Conservation (phyloP, 2,797 vertebrate species). For the Chlorospingus semifuscus region DNA sequence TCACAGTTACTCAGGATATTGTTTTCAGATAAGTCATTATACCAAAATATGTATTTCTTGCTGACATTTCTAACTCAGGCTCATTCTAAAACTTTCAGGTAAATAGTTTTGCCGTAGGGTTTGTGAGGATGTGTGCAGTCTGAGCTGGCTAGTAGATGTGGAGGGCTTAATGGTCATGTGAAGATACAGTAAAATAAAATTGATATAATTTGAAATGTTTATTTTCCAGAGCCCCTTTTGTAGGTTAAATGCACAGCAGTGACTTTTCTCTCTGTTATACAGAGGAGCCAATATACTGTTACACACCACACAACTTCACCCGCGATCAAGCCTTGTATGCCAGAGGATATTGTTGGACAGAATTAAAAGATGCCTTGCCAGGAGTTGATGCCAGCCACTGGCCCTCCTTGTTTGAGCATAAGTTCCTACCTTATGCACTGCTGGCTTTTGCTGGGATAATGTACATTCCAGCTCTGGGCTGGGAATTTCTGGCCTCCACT, state of each 20-base stretch:
- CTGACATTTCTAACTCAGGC: background rate
- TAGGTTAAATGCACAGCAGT: conserved; percentile 77
- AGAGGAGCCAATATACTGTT: conserved; percentile 99
- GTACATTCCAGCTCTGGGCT: conserved; percentile 95
- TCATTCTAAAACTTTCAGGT: background rate
- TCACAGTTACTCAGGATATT: background rate
- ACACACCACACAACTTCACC: conserved; percentile 99
- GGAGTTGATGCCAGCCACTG: conserved; percentile 89
- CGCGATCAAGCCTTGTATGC: conserved; percentile 98
- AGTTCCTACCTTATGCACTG: conserved; percentile 96
- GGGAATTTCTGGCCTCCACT: conserved; percentile 97
- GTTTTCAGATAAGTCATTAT: background rate
- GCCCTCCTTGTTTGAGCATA: conserved; percentile 96
- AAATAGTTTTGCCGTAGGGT: background rate
- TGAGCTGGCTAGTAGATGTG: background rate
- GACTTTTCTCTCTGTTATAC: conserved; percentile 83
- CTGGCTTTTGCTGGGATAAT: conserved; percentile 97
- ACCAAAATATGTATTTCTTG: background rate
- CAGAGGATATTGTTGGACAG: conserved; percentile 99
- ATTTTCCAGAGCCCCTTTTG: conserved; percentile 77
- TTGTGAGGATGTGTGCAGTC: background rate
- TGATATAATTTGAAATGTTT: conserved; percentile 70
- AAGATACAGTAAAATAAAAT: conserved; percentile 47
- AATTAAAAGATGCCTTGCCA: conserved; percentile 92
- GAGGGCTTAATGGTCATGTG: background rate